Percentiles rank a stretch among this genome's conserved stretches.
Conservation (phyloP, 2,113 vertebrate genomes). For the Uria aalge region DNA sequence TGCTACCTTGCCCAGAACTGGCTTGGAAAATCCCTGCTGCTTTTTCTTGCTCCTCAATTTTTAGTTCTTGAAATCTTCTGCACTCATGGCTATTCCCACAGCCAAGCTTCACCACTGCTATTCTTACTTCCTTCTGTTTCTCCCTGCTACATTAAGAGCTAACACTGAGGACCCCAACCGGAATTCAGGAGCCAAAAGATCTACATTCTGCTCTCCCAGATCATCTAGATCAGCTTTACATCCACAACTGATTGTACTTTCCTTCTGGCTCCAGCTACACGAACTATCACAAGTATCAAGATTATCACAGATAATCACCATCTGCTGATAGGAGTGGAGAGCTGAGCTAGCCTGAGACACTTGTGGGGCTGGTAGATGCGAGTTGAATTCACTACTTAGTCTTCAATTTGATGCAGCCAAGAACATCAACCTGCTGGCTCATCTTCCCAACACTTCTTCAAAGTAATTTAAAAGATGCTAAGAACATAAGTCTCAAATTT, state of each 20-base stretch:
- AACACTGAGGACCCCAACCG: not conserved
- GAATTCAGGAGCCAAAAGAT: not conserved
- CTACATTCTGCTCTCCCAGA: not conserved
- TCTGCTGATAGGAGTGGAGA: not conserved
- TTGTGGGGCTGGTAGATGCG: not conserved
- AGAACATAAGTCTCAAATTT: not conserved
- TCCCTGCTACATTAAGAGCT: not conserved
- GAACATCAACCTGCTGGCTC: not conserved
- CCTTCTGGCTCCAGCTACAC: not conserved
- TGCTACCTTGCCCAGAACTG: not conserved
- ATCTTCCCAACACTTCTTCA: not conserved
- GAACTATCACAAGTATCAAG: not conserved
- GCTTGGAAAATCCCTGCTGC: not conserved
- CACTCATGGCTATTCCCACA: not conserved
- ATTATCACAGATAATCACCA: not conserved
- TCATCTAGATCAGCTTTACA: not conserved
- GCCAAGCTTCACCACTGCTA: not conserved
- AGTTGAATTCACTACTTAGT: not conserved
- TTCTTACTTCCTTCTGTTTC: not conserved
- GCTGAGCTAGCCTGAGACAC: not conserved
- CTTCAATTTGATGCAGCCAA: not conserved
- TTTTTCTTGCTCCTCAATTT: not conserved
- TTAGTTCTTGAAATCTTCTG: not conserved
- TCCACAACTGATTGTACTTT: not conserved
- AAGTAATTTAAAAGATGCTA: not conserved